Base-by-base conservation (phyloP, 2,888 invertebrate genomes). In the Mythimna ferrago region DNA sequence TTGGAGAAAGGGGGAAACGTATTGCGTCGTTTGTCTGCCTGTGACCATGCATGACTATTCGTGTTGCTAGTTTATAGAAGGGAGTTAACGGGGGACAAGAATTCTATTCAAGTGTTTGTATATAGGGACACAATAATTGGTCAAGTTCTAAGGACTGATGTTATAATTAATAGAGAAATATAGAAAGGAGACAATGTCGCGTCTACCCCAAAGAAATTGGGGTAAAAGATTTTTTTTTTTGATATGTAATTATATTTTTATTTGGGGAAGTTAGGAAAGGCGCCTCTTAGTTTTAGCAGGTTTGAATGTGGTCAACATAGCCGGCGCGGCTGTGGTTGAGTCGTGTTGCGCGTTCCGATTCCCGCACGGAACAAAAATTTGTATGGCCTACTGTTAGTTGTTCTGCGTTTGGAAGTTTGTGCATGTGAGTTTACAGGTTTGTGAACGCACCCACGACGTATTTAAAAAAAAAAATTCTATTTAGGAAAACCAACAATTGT, bases 1-100 rank as follows among this genome's bases (percentile, higher is more conserved):
- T 80, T 44, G 75, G 57, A 38, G 71, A 73, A 82, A 67, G 57
- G 83, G 83, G 66, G 54, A 61, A 66, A 51, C 32, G 38, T 9
- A 51, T n/a, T 38, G 21, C 4, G 44, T 53, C 65, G 26, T 80
- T 81, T 66, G 32, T 67, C n/a, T 56, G 21, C 0, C 16, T 48
- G 26, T 61, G 48, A 16, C 26, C 73, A 78, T 78, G 73, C 48
- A 78, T 78, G 72, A 19, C 54, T 78, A 63, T 61, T 65, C 19
- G 38, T 63, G 53, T 26, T 21, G 11, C 41, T 44, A 26, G 41
- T 26, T 60, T 54, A 38, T 48, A 21, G 44, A 54, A 60, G 11
- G 14, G 21, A 35, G 10, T 35, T 19, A 54, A 61, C 10, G 5
- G 6, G 32, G 6, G n/a, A 71, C 10, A 10, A 10, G 56, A 11